Base-by-base conservation (phyloP, 2,888 invertebrate genomes). In the Xylota segnis region DNA sequence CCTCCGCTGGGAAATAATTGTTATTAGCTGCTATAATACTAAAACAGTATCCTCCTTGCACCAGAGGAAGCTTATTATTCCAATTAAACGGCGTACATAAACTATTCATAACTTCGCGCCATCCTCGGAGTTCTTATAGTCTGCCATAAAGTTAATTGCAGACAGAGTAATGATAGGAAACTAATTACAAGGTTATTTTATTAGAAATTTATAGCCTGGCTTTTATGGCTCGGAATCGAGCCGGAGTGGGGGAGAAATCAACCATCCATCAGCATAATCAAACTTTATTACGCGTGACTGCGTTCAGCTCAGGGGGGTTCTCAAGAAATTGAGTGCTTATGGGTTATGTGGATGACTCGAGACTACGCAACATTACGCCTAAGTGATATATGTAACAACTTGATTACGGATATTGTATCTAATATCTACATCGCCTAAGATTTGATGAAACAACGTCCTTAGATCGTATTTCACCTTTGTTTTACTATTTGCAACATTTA, bases 151-250 rank as follows among this genome's bases (percentile, higher is more conserved):
- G 34, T 65, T 65, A 61, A 72, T 72, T 72, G 61, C 43, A 32
- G 34, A 23, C 54, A 5, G 45, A 45, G 56, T 56, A 75, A 75
- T 45, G 56, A 65, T 65, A 27, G 54, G 75, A 75, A 75, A 56
- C 75, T 56, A 75, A 75, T 75, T 63, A 63, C 63, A 34, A 56
- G 18, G 43, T 65, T 56, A 75, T 65, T 56, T 65, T 54, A 45
- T 75, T 56, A 34, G 45, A 65, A 56, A 65, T 54, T 52, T 56
- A 65, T 65, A 43, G 32, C 34, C 34, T 16, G 5, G 65, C 56
- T 23, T 45, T 54, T 54, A 65, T 12, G 14, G 4, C 23, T 5
- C 12, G 45, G 23, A 14, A 23, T 56, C 34, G 18, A 65, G 10
- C 6, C 40, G 43, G 18, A 54, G 45, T 45, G 18, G 5, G 32